phyloP scores from a whole-genome alignment of 2,113 vertebrate genomes.

The Bagarius yarrelli region DNA sequence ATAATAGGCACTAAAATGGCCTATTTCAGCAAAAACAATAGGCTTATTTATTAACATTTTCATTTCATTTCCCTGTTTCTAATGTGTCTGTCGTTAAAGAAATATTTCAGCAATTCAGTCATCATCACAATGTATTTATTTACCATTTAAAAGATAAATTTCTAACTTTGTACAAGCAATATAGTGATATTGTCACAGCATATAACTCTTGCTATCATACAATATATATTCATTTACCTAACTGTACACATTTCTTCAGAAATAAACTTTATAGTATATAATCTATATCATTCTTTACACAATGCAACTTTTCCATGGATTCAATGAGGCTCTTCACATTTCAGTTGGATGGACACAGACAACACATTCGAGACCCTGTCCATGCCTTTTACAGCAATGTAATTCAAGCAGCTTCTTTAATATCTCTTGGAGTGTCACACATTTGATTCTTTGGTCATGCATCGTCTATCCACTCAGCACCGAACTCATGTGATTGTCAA shows the following conservation, averaged over 20 bases:
- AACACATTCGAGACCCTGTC: slow-evolving; percentile 36
- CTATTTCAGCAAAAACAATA: not conserved
- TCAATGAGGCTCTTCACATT: slow-evolving; percentile 41
- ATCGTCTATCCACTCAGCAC: slow-evolving; percentile 41
- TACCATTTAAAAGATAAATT: slow-evolving; percentile 46
- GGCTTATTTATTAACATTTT: not conserved
- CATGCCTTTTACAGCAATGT: slow-evolving; percentile 15
- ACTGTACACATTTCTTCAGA: slow-evolving; percentile 50
- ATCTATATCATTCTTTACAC: slow-evolving; percentile 40
- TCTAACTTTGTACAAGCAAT: slow-evolving; percentile 53
- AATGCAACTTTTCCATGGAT: slow-evolving; percentile 20
- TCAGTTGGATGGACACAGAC: slow-evolving; percentile 28
- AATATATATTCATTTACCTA: slow-evolving; percentile 55
- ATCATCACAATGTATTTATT: slow-evolving; percentile 52
- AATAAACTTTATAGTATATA: slow-evolving; percentile 51
- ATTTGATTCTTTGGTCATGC: slow-evolving; percentile 51
- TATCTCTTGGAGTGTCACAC: slow-evolving; percentile 29
- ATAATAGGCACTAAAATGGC: not conserved
- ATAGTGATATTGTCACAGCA: slow-evolving; percentile 49
- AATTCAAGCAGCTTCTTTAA: slow-evolving; percentile 41
- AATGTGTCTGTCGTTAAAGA: not conserved
- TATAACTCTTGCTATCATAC: slow-evolving; percentile 55
- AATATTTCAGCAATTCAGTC: not conserved
- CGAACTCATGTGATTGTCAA: slow-evolving; percentile 45
- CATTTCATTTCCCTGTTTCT: not conserved